Evolutionary conservation across 1,140 invertebrate species (phyloP), one percentile per base, ranked within the genome.

Genomic region (Amyelois transitella): DNA sequence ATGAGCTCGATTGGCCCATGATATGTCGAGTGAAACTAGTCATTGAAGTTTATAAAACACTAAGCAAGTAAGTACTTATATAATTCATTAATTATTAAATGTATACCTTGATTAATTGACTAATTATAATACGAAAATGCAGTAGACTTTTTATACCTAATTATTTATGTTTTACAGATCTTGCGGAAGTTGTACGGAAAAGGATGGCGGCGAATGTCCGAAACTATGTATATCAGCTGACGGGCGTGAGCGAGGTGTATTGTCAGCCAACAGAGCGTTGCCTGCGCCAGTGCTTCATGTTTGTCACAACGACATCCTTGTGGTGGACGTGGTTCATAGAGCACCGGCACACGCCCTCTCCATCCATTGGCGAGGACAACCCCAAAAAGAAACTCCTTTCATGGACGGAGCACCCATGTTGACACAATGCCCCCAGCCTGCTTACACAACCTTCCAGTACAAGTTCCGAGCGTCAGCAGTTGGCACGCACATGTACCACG

Each of bases 341-440:
- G 89, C 96, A 18, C 91, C 91, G 2, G 92, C 93, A 1, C 92
- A 95, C 64, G 90, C 91, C 0, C 88, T 93, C 0, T 91, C 93
- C 0, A 90, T 97, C 45, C 96, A 97, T 76, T 97, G 95, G 95
- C 91, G 95, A 53, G 96, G 96, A 0, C 91, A 96, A 48, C 91
- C 92, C 0, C 95, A 96, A 86, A 81, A 86, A 7, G 94, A 94
- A 62, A 93, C 94, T 0, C 95, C 94, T 0, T 93, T 93, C 64
- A 96, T 96, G 94, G 96, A 97, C 69, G 96, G 96, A 6, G 93
- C 94, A 0, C 92, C 95, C 0, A 92, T 94, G 90, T 84, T 96
- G 14, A 96, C 95, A 0, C 96, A 97, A 76, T 96, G 96, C 72
- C 95, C 96, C 0, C 93, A 96, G 67, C 89, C 91, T 1, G 93